These are phyloP conservation scores for Hydrolagus colliei DNA, from an alignment of 2,797 vertebrate species.

Conservation along the genomic window DNA sequence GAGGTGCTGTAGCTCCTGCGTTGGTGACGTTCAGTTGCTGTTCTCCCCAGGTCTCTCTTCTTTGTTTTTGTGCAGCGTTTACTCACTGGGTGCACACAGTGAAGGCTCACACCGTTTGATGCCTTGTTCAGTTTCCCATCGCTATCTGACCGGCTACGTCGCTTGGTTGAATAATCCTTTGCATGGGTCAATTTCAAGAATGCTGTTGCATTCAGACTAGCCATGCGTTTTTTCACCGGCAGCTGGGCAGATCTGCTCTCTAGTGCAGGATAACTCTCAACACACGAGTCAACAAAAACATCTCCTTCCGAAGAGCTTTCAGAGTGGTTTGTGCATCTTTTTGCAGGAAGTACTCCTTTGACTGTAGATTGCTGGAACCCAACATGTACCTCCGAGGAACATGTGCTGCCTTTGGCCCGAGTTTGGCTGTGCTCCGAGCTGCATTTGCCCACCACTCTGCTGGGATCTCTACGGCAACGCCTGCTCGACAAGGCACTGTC, in stretches of 20 bases:
- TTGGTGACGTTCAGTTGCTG: slow-evolving; percentile 3
- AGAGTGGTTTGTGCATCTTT: slow-evolving; percentile 47
- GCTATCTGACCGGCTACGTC: slow-evolving; percentile 49
- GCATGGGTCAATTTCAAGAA: slow-evolving; percentile 85
- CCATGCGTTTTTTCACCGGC: slow-evolving; percentile 81
- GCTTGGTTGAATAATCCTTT: slow-evolving; percentile 58
- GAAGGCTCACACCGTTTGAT: slow-evolving; percentile 49
- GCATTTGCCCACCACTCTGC: slow-evolving; percentile 45
- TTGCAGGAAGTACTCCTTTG: slow-evolving; percentile 44
- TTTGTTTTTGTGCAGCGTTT: slow-evolving; percentile 57
- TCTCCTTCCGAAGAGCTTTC: slow-evolving; percentile 47
- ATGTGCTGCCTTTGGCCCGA: slow-evolving; percentile 45
- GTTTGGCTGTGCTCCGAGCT: slow-evolving; percentile 48
- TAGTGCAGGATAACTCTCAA: slow-evolving; percentile 23
- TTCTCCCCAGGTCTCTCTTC: slow-evolving; percentile 48
- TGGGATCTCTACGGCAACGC: slow-evolving; percentile 50
- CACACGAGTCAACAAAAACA: slow-evolving; percentile 48
- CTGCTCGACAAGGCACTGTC: slow-evolving; percentile 53
- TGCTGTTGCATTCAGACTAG: slow-evolving; percentile 84
- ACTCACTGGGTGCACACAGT: slow-evolving; percentile 50
- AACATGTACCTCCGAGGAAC: slow-evolving; percentile 47
- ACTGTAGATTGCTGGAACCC: slow-evolving; percentile 41
- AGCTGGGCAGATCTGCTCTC: slow-evolving; percentile 42
- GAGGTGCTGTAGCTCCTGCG: slow-evolving; percentile 34
- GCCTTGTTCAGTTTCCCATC: slow-evolving; percentile 52